A percentile compares a stretch with the other conserved stretches of the same genome.
phyloP scores from a whole-genome alignment of 2,797 vertebrate species.

The Pseudocheirus occidentalis region DNA sequence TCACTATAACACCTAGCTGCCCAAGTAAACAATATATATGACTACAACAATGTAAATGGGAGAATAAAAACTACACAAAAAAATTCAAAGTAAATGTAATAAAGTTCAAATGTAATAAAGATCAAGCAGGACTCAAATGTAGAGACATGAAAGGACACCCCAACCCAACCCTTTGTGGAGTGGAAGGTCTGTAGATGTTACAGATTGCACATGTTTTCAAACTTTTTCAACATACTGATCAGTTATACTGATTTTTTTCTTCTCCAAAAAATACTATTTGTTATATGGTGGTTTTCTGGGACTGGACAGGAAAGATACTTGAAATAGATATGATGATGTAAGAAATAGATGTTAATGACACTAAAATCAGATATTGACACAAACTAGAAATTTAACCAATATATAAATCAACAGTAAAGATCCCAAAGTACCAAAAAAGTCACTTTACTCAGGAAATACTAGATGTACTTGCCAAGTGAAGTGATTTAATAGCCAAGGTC shows the following conservation, averaged over 20 bases:
- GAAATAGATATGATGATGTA: not conserved
- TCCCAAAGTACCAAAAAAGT: not conserved
- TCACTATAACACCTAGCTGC: not conserved
- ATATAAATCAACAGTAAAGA: not conserved
- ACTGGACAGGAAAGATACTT: not conserved
- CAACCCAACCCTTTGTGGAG: not conserved
- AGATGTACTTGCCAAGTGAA: not conserved
- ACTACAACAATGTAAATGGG: not conserved
- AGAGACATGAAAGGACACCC: not conserved
- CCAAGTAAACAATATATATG: not conserved
- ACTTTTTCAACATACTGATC: not conserved
- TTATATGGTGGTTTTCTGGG: not conserved
- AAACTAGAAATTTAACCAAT: not conserved
- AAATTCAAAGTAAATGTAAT: not conserved
- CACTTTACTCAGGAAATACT: not conserved
- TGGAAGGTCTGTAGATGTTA: not conserved
- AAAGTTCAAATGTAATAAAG: not conserved
- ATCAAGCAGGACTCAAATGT: not conserved
- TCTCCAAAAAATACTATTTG: too few relatives aligned
- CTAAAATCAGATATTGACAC: not conserved
- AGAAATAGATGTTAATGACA: not conserved
- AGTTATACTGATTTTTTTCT: not conserved
- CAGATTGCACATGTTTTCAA: not conserved
- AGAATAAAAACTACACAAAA: not conserved
- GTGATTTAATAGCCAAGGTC: not conserved